Evolutionary conservation across 2,113 vertebrate species (phyloP).

Genomic region (Mesocricetus auratus): DNA sequence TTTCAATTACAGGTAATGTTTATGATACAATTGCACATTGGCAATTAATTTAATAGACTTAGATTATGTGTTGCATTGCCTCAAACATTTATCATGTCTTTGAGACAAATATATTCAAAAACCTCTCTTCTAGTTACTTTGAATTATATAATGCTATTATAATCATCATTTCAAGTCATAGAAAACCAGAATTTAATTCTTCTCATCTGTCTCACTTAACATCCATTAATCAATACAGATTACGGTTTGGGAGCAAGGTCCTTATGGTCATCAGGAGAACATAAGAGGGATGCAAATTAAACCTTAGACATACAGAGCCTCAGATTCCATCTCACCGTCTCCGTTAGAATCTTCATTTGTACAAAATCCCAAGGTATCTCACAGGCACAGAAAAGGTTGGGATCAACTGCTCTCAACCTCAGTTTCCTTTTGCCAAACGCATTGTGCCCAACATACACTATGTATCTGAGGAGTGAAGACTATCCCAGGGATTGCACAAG

Average conservation of each 20-base stretch:
- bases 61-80: background rate
- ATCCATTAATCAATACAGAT: background rate
- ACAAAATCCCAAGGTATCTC: background rate
- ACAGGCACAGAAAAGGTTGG: background rate
- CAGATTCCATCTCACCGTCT: background rate
- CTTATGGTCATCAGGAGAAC: background rate
- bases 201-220: background rate
- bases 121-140: background rate
- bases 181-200: background rate
- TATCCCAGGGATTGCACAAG: background rate
- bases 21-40: background rate
- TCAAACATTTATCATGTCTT: background rate
- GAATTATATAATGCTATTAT: background rate
- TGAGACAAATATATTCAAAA: background rate
- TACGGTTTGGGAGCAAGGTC: background rate
- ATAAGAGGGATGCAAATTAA: background rate
- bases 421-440: background rate
- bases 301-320: background rate
- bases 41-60: background rate
- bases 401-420: background rate
- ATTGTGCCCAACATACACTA: background rate
- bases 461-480: background rate
- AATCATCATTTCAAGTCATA: background rate
- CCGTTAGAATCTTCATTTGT: background rate
- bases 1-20: background rate